Percentiles rank a stretch among this genome's conserved stretches.
Evolutionary conservation across 23 tunicate species (phyloP).

Genomic region (Halocynthia roretzi): DNA sequence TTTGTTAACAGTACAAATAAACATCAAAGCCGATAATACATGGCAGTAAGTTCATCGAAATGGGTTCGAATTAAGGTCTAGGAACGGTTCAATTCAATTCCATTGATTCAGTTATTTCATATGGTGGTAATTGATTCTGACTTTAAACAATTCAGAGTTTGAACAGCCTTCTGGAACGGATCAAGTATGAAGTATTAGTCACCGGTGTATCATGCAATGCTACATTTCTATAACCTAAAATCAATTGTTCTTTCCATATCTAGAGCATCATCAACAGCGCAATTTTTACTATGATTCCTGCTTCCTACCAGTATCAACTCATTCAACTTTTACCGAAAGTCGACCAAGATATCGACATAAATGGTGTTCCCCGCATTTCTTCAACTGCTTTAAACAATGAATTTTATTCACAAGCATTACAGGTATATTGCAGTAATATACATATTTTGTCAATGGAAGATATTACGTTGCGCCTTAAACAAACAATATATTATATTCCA

Average conservation of each 20-base stretch:
- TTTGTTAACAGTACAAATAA: too few species aligned
- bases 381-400: constrained; percentile 73
- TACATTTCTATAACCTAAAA: too few species aligned
- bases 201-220: too few species aligned
- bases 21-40: too few species aligned
- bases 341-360: constrained; percentile 32
- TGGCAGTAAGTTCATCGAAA: too few species aligned
- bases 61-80: too few species aligned
- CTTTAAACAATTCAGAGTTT: too few species aligned
- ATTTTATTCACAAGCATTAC: constrained; percentile 80
- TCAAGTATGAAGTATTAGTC: too few species aligned
- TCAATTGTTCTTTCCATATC: not conserved
- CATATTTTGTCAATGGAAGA: not conserved
- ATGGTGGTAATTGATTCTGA: too few species aligned
- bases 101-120: too few species aligned
- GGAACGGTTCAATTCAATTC: too few species aligned
- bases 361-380: constrained; percentile 29
- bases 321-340: constrained; percentile 59
- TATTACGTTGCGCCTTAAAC: not conserved
- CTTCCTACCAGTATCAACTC: constrained; percentile 70
- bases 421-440: constrained; percentile 13
- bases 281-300: constrained; percentile 65
- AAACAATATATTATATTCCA: not conserved
- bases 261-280: constrained; percentile 65
- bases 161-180: too few species aligned